Conservation (phyloP, 2,888 invertebrate genomes). For the Leptopilina drosophilae region DNA sequence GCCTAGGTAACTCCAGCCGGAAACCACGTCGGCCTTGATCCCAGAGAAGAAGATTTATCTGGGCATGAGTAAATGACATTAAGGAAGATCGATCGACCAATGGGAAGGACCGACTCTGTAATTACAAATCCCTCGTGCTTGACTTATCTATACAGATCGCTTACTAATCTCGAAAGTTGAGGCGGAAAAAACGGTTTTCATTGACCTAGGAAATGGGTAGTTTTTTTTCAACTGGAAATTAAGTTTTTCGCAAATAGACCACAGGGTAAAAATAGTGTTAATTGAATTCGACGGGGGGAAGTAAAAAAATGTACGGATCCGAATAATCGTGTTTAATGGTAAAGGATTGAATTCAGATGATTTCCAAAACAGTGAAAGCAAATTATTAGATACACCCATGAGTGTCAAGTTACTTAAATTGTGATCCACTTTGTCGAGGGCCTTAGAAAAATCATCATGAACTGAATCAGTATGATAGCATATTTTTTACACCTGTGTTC, state of each 20-base stretch:
- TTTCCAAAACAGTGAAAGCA: too few species aligned
- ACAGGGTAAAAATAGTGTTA: not conserved
- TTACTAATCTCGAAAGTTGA: not conserved
- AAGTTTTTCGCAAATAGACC: not conserved
- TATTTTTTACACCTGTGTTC: too few species aligned
- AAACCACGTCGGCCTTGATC: constrained; percentile 33
- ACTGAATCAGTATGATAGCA: too few species aligned
- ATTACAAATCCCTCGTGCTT: constrained; percentile 40
- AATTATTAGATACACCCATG: too few species aligned
- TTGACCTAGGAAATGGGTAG: not conserved
- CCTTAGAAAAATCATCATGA: too few species aligned
- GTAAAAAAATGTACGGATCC: too few species aligned
- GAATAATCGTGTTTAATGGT: too few species aligned
- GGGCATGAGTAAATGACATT: constrained; percentile 53
- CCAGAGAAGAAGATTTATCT: constrained; percentile 54
- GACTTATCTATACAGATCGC: constrained; percentile 34
- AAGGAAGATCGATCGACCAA: constrained; percentile 60
- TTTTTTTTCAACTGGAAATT: not conserved
- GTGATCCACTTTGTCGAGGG: too few species aligned
- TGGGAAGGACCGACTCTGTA: constrained; percentile 54
- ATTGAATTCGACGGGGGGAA: not conserved
- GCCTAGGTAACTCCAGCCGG: not conserved
- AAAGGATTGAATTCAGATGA: too few species aligned
- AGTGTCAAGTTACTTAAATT: too few species aligned
- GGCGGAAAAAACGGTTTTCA: constrained; percentile 21